Conservation (phyloP, 2,797 vertebrate genomes). For the Pantherophis vulpinus region DNA sequence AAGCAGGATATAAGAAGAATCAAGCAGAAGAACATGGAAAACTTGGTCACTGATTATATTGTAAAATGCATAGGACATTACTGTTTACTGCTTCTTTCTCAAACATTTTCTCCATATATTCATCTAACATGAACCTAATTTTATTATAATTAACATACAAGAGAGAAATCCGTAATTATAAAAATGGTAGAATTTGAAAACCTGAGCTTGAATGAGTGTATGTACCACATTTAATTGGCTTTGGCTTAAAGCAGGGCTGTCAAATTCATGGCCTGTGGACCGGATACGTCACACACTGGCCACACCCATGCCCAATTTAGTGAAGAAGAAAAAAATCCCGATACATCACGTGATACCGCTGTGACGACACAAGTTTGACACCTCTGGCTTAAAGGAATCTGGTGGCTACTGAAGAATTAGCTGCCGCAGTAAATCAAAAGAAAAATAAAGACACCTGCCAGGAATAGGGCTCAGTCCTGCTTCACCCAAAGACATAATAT, state of each 20-base stretch:
- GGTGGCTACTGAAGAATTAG: neutral
- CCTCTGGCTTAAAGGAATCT: neutral
- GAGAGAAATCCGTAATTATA: neutral
- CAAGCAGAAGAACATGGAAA: neutral
- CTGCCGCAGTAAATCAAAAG: neutral
- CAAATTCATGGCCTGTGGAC: no score
- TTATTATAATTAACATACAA: neutral
- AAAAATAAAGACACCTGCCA: neutral
- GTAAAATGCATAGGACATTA: neutral
- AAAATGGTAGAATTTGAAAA: neutral
- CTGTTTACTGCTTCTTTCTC: neutral
- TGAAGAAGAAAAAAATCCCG: no score
- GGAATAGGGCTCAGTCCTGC: neutral
- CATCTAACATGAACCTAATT: neutral
- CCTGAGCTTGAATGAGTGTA: neutral
- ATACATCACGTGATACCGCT: no score
- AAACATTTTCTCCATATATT: neutral
- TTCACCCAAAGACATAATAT: neutral
- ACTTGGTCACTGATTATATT: constrained; percentile 24
- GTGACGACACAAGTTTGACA: no score
- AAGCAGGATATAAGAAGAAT: constrained; percentile 10
- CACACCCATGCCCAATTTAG: no score
- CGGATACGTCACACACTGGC: no score
- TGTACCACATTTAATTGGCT: neutral
- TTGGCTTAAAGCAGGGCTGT: neutral